phyloP scores from a whole-genome alignment of 2,888 invertebrate species.

The Trichogramma evanescens region DNA sequence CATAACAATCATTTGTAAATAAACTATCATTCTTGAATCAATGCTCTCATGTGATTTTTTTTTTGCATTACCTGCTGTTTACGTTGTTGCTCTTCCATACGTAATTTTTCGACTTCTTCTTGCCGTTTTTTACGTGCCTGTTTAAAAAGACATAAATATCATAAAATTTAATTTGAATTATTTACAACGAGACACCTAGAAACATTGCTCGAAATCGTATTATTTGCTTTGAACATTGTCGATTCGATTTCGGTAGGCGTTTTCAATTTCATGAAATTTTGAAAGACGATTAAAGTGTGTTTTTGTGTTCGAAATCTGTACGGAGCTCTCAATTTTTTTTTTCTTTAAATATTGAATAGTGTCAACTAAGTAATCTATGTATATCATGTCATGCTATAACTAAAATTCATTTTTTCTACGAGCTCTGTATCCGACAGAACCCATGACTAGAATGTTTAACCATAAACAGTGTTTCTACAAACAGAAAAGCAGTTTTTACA shows the following conservation, averaged over 20 bases:
- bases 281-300: too few species aligned
- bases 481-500: slow-evolving; percentile 13
- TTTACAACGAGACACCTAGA: background rate
- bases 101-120: slow-evolving; percentile 77
- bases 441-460: background rate
- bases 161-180: slow-evolving; percentile 2
- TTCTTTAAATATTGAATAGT: too few species aligned
- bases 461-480: slow-evolving; percentile 16
- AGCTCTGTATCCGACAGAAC: slow-evolving; percentile 10
- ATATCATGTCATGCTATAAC: too few species aligned
- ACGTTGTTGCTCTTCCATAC: slow-evolving; percentile 75
- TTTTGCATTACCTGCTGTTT: slow-evolving; percentile 68
- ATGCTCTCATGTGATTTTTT: background rate
- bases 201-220: too few species aligned
- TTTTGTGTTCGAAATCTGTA: too few species aligned
- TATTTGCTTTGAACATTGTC: too few species aligned
- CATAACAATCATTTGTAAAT: slow-evolving; percentile 4
- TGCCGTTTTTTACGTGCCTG: slow-evolving; percentile 81
- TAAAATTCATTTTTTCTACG: background rate
- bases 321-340: too few species aligned
- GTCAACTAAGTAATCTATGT: too few species aligned
- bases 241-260: too few species aligned
- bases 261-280: too few species aligned
- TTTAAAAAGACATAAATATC: slow-evolving; percentile 11
- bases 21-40: background rate